phyloP scores from a whole-genome alignment of 2,888 invertebrate species.

The Trisateles emortualis region DNA sequence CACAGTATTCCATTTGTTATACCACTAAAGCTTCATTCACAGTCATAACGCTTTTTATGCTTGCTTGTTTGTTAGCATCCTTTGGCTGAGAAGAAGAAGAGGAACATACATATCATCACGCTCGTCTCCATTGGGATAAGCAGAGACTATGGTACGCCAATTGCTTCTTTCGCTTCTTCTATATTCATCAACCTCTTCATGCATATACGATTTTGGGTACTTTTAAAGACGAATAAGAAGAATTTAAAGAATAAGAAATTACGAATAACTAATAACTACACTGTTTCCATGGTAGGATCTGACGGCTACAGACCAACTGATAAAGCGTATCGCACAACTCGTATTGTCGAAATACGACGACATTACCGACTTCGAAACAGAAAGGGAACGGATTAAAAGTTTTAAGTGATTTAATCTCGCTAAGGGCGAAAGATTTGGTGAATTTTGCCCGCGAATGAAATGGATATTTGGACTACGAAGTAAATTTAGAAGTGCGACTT shows the following conservation, averaged over 20 bases:
- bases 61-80: no score
- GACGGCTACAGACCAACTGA: slow-evolving; percentile 18
- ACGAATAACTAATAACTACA: neutral
- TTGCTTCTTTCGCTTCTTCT: no score
- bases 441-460: slow-evolving; percentile 43
- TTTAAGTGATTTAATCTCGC: slow-evolving; percentile 47
- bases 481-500: slow-evolving; percentile 22
- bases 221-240: no score
- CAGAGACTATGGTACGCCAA: no score
- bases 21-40: no score
- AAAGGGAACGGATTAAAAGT: slow-evolving; percentile 46
- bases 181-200: no score
- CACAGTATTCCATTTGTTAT: no score
- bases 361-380: slow-evolving; percentile 31
- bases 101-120: no score
- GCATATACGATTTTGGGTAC: no score
- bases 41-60: no score
- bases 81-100: no score
- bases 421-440: slow-evolving; percentile 33
- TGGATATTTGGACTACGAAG: slow-evolving; percentile 34
- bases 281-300: slow-evolving; percentile 16
- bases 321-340: slow-evolving; percentile 25
- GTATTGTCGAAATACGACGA: slow-evolving; percentile 27
- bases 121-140: no score
- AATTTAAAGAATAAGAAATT: neutral